Evolutionary conservation across 2,113 vertebrate genomes (phyloP).

Genomic region (Colius striatus): DNA sequence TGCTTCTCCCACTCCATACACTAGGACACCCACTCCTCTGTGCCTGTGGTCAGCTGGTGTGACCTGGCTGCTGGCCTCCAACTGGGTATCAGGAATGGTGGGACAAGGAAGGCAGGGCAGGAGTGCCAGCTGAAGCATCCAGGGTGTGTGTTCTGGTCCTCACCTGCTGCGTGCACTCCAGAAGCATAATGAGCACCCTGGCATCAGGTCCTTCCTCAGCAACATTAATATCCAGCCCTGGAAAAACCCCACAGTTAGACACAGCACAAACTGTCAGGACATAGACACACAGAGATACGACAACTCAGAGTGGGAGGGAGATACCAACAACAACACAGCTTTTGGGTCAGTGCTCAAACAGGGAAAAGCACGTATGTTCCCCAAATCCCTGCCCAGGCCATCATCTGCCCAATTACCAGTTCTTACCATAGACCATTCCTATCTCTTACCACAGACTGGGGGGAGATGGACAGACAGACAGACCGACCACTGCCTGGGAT

Average conservation of each 20-base stretch:
- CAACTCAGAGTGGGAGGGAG: background rate
- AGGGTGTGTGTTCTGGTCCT: background rate
- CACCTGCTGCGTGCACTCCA: accelerated
- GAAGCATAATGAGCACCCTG: background rate
- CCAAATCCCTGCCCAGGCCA: background rate
- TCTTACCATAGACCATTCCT: background rate
- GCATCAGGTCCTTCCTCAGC: background rate
- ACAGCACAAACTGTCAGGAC: background rate
- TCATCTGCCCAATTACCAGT: background rate
- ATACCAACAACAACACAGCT: background rate
- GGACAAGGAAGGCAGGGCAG: accelerated
- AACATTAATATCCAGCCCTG: background rate
- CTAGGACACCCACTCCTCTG: accelerated
- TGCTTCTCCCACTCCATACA: too few species aligned
- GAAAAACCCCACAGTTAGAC: background rate
- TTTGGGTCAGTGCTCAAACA: background rate
- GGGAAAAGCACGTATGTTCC: background rate
- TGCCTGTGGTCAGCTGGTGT: background rate
- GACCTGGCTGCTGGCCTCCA: accelerated
- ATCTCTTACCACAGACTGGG: background rate
- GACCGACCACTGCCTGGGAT: accelerated
- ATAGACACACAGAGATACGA: background rate
- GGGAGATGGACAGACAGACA: too few species aligned
- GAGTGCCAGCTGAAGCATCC: background rate
- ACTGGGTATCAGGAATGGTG: background rate